phyloP scores from a whole-genome alignment of 2,113 vertebrate species.

The Psittacula cyanocephala region DNA sequence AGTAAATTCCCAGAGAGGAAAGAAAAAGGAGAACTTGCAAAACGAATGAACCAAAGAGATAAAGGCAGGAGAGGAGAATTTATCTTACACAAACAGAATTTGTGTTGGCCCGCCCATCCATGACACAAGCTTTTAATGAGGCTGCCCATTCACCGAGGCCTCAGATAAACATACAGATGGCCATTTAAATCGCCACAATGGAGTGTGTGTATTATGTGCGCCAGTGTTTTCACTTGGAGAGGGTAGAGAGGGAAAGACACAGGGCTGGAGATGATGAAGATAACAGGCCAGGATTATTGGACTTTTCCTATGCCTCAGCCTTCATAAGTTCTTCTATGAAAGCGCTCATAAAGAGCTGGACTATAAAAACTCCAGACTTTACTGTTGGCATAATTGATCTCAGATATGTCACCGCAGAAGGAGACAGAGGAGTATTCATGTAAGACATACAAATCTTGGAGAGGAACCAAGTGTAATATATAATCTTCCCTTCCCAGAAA shows the following conservation, averaged over 20 bases:
- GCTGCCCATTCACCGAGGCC: not conserved
- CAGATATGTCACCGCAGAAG: constrained; percentile 59
- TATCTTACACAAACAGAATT: constrained; percentile 50
- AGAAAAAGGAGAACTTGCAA: not conserved
- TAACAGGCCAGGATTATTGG: constrained; percentile 44
- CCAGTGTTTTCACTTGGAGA: constrained; percentile 22
- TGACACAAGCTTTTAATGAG: constrained; percentile 51
- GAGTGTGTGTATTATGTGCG: not conserved
- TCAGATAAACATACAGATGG: constrained; percentile 42
- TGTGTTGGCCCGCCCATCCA: constrained; percentile 25
- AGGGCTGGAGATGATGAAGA: constrained; percentile 53
- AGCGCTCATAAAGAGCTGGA: constrained; percentile 21
- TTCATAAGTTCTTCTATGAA: constrained; percentile 35
- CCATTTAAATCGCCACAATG: constrained; percentile 39
- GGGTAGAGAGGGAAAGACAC: constrained; percentile 33
- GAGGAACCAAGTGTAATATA: constrained; percentile 34
- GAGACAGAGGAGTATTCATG: constrained; percentile 56
- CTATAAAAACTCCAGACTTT: constrained; percentile 63
- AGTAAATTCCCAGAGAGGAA: not conserved
- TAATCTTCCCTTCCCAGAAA: constrained; percentile 49
- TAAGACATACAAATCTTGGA: constrained; percentile 50
- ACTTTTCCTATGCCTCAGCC: constrained; percentile 48
- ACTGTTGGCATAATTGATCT: constrained; percentile 56
- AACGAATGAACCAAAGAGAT: constrained; percentile 10
- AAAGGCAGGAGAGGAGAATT: constrained; percentile 16